A percentile compares a stretch with the other conserved stretches of the same genome.
These are phyloP conservation scores for Notospermus geniculatus DNA, from an alignment of 1,140 invertebrate genomes.

Conservation along the genomic window DNA sequence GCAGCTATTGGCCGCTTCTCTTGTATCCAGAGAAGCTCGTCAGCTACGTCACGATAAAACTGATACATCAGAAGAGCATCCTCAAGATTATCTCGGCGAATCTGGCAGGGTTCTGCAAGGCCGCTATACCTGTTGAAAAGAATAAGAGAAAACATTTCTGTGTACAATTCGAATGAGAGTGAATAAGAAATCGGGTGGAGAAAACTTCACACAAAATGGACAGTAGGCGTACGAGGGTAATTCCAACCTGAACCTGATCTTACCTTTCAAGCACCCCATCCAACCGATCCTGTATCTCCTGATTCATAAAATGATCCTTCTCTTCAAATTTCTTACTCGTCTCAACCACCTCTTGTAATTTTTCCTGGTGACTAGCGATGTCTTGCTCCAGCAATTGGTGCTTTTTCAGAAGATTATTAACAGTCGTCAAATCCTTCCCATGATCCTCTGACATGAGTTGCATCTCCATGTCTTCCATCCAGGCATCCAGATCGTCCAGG, in stretches of 20 bases:
- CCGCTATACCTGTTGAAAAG: slow-evolving; percentile 68
- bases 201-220: no score
- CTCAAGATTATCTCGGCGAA: slow-evolving; percentile 66
- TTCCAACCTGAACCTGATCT: slow-evolving; percentile 46
- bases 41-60: slow-evolving; percentile 94
- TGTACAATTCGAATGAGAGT: no score
- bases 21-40: slow-evolving; percentile 97
- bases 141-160: no score
- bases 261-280: slow-evolving; percentile 60
- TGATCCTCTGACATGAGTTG: slow-evolving; percentile 95
- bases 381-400: slow-evolving; percentile 94
- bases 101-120: slow-evolving; percentile 59
- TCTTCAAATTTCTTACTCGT: slow-evolving; percentile 88
- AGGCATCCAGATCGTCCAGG: slow-evolving; percentile 93
- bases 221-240: no score
- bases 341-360: slow-evolving; percentile 83
- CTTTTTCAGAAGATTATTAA: slow-evolving; percentile 96
- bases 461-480: slow-evolving; percentile 96
- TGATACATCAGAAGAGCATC: slow-evolving; percentile 95
- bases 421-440: slow-evolving; percentile 92
- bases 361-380: slow-evolving; percentile 85
- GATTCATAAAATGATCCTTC: slow-evolving; percentile 92
- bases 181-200: no score
- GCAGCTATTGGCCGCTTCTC: slow-evolving; percentile 97
- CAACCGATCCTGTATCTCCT: slow-evolving; percentile 84